Conservation (phyloP, 2,113 vertebrate species). For the human region DNA sequence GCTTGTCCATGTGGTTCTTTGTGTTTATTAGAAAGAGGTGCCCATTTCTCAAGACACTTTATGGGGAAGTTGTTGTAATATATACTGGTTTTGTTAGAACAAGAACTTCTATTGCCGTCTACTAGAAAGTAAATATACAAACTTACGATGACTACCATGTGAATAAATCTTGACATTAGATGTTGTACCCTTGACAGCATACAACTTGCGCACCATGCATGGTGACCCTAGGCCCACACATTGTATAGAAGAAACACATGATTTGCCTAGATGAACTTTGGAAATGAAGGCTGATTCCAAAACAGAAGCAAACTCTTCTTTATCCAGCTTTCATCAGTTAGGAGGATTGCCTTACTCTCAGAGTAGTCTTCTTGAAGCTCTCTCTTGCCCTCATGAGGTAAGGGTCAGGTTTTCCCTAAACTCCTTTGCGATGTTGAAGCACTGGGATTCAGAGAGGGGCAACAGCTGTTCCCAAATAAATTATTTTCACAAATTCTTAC, state of each 20-base stretch:
- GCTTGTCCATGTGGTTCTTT: neutral
- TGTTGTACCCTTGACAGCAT: neutral
- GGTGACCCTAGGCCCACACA: neutral
- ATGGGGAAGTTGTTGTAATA: neutral
- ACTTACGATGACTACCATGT: neutral
- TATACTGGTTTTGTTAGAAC: neutral
- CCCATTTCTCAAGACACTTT: neutral
- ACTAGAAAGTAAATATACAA: neutral
- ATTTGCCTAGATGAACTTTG: neutral
- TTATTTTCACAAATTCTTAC: neutral
- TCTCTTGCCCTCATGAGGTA: neutral
- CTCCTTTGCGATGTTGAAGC: neutral
- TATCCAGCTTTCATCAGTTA: neutral
- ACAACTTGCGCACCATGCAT: neutral
- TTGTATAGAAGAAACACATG: neutral
- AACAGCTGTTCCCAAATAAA: neutral
- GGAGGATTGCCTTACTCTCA: neutral
- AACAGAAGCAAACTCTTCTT: neutral
- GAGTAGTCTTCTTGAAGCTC: neutral
- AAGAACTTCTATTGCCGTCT: neutral
- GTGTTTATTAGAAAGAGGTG: neutral
- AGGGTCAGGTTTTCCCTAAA: neutral
- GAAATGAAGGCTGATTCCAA: neutral
- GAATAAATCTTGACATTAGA: neutral
- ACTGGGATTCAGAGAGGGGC: neutral